Base-by-base conservation (phyloP, 2,888 invertebrate genomes). In the Pyrocoelia pectoralis region DNA sequence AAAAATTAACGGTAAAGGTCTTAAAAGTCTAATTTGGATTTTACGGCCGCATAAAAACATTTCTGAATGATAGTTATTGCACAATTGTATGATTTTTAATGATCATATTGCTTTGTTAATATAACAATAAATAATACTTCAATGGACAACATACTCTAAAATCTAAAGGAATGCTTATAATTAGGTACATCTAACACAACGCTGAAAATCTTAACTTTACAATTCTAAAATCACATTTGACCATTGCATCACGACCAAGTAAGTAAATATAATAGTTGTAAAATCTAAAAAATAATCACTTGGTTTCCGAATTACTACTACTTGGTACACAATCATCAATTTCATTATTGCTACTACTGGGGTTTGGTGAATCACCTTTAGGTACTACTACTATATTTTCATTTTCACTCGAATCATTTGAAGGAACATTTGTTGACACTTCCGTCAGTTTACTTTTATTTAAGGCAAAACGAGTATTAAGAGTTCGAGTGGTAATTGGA, bases 151-250 rank as follows among this genome's bases (percentile, higher is more conserved):
- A 38, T n/a, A 38, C 1, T 15, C 24, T 24, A 24, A 24, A 24
- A 43, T n/a, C 41, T 43, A 15, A 4, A 43, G 13, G 12, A 43
- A 15, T 43, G 8, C 15, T 8, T 13, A n/a, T n/a, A 40, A 43
- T 43, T 43, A 15, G 13, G n/a, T n/a, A n/a, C n/a, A 43, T 43
- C 15, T 46, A 46, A 46, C 17, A 46, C 46, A 46, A 46, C 46
- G 15, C n/a, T 10, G 24, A 46, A 2, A 10, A 10, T 18, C 46
- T 24, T 50, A 50, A 10, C 1, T 1, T 14, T 58, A 51, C 40
- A 43, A 59, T 17, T 9, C 52, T 59, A 59, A 52, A 24, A 59
- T 59, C 59, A 59, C 59, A 59, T 48, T 59, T 53, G 19, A 59
- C 52, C 53, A 59, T 46, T 28, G 24, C 33, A 50, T 33, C 10